Evolutionary conservation across 2,888 invertebrate species (phyloP), one percentile per base, ranked within the genome.

Genomic region (Cephus pygmeus): DNA sequence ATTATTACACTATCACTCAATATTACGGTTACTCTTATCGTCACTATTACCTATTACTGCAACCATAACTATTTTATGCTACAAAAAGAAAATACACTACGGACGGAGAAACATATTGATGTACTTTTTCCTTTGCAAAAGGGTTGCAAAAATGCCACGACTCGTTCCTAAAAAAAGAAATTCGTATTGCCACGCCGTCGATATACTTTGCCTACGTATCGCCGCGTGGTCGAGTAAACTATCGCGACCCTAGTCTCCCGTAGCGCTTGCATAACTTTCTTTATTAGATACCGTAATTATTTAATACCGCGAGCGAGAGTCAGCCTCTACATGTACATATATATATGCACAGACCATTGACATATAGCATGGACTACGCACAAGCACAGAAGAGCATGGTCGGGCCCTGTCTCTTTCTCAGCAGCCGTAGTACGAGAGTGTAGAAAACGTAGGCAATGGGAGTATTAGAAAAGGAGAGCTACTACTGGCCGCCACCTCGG

Each of bases 281-380:
- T 84, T 82, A 85, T 84, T 83, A 83, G 82, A 84, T 81, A 83
- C 76, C 75, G 79, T 82, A 83, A 86, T 85, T 85, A 85, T 86
- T 84, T 79, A 84, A 85, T 82, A 83, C 73, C 79, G 69, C 76
- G 76, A 76, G 78, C 80, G 82, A 83, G 82, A 78, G 75, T 35
- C 36, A 69, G 40, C 75, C n/a, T 81, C 34, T 30, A 30, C 31
- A 77, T 79, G 73, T 79, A 79, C 76, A 78, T 73, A 76, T 34
- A 74, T 68, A 56, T 35, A 12, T 35, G 35, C 35, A 12, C 1
- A 12, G 35, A 35, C 35, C 3, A 35, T 35, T 12, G 35, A 35
- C 35, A 35, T 35, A 35, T 35, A 35, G 12, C 11, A 35, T 3
- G 12, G 35, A 35, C 35, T 35, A 35, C 35, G 12, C 35, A 12